A percentile compares a stretch with the other conserved stretches of the same genome.
These are phyloP conservation scores for Enteromius treurensis DNA, from an alignment of 2,797 vertebrate genomes.

Conservation along the genomic window DNA sequence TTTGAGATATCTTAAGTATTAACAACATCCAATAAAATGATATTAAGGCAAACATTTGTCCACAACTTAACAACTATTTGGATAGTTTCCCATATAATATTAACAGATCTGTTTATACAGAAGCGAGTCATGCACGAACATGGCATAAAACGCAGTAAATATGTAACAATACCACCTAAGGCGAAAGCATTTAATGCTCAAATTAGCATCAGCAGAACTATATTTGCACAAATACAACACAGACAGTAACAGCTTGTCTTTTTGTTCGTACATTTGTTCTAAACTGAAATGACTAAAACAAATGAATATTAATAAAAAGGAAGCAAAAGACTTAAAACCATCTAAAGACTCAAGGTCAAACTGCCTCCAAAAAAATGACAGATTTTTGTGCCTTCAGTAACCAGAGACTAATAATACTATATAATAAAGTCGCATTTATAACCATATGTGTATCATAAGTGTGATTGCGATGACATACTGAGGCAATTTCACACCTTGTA, in stretches of 20 bases:
- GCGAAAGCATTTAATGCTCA: slow-evolving; percentile 19
- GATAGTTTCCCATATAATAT: slow-evolving; percentile 19
- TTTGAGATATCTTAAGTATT: slow-evolving; percentile 24
- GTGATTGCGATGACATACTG: neutral
- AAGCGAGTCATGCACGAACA: slow-evolving; percentile 47
- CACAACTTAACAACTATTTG: slow-evolving; percentile 36
- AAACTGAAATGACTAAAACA: neutral
- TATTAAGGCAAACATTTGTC: slow-evolving; percentile 31
- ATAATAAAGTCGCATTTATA: neutral
- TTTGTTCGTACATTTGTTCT: neutral
- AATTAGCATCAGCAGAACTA: slow-evolving; percentile 42
- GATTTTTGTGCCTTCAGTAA: neutral
- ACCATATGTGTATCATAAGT: neutral
- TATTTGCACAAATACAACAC: slow-evolving; percentile 12
- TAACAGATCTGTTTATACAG: slow-evolving; percentile 47
- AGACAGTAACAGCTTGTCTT: slow-evolving; percentile 5
- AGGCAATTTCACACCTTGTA: slow-evolving; percentile 5
- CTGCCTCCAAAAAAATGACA: neutral
- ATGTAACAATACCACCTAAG: slow-evolving; percentile 31
- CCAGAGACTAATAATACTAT: slow-evolving; percentile 7
- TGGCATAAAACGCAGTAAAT: slow-evolving; percentile 31
- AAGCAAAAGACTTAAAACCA: slow-evolving; percentile 19
- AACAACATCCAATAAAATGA: slow-evolving; percentile 34
- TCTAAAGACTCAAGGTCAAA: neutral
- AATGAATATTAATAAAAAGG: neutral